These are phyloP conservation scores for Diachasmimorpha longicaudata DNA, from an alignment of 1,140 invertebrate genomes.

Conservation along the genomic window DNA sequence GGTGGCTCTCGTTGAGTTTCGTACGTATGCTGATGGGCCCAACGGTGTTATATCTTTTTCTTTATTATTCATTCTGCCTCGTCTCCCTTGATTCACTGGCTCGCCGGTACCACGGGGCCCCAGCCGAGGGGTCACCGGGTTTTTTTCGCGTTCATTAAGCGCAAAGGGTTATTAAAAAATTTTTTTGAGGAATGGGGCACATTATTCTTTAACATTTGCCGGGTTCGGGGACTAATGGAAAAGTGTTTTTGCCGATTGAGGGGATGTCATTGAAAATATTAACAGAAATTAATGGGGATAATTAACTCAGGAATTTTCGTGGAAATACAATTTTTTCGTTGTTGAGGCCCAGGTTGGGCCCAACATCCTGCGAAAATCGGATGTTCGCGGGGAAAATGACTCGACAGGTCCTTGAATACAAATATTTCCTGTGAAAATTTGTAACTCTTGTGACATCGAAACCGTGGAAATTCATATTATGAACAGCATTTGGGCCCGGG, in stretches of 20 bases:
- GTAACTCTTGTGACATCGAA: not conserved
- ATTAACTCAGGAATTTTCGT: no score
- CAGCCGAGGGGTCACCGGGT: not conserved
- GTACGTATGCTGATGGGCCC: not conserved
- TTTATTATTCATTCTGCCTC: slow-evolving; percentile 5
- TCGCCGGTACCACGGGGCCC: not conserved
- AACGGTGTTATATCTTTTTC: slow-evolving; percentile 2
- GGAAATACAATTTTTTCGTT: no score
- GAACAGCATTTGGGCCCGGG: no score
- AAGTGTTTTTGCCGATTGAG: no score
- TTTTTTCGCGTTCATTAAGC: not conserved
- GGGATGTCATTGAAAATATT: no score
- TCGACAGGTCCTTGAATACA: not conserved
- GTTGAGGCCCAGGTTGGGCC: no score
- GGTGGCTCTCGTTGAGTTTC: slow-evolving; percentile 1
- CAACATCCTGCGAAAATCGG: no score
- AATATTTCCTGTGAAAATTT: not conserved
- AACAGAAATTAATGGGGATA: no score
- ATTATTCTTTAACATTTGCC: not conserved
- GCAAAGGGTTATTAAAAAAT: not conserved
- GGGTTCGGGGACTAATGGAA: no score
- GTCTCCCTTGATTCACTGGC: not conserved
- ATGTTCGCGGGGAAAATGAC: not conserved
- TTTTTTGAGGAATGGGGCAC: not conserved
- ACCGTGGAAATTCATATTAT: no score